Conservation (phyloP, 1,140 invertebrate species). For the Penaeus chinensis region DNA sequence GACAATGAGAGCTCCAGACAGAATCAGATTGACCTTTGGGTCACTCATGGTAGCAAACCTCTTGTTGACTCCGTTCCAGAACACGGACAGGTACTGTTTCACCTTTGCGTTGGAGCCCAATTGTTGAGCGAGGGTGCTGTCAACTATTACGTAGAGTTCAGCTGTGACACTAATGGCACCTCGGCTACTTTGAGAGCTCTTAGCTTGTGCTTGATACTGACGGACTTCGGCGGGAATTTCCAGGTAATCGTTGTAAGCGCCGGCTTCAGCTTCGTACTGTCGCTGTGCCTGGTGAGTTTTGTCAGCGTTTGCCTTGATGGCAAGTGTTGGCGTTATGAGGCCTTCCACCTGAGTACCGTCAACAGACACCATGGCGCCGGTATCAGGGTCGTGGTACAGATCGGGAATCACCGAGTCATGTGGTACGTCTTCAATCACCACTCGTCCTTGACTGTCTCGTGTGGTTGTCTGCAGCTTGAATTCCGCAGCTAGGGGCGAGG, state of each 20-base stretch:
- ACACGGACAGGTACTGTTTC: constrained; percentile 58
- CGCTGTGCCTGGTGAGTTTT: constrained; percentile 28
- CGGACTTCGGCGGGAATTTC: constrained; percentile 2
- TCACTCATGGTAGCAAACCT: constrained; percentile 60
- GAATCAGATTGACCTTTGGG: constrained; percentile 53
- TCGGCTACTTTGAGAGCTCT: neutral
- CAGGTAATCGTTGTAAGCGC: constrained; percentile 21
- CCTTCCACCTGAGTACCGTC: constrained; percentile 27
- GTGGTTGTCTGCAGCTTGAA: constrained; percentile 32
- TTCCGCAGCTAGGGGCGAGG: neutral
- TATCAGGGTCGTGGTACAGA: constrained; percentile 30
- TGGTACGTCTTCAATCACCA: constrained; percentile 24
- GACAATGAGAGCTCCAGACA: constrained; percentile 59
- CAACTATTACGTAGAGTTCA: constrained; percentile 63
- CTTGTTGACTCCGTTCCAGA: constrained; percentile 63
- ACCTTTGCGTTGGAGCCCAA: constrained; percentile 51
- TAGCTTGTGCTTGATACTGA: neutral
- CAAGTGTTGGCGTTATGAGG: constrained; percentile 24
- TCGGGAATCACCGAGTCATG: neutral
- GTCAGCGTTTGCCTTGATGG: constrained; percentile 7
- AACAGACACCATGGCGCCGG: constrained; percentile 8
- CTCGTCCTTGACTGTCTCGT: neutral
- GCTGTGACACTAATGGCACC: constrained; percentile 26
- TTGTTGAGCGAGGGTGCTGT: constrained; percentile 51
- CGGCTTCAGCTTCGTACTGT: neutral